These are phyloP conservation scores for Chaenocephalus aceratus DNA, from an alignment of 2,113 vertebrate species.

Conservation along the genomic window DNA sequence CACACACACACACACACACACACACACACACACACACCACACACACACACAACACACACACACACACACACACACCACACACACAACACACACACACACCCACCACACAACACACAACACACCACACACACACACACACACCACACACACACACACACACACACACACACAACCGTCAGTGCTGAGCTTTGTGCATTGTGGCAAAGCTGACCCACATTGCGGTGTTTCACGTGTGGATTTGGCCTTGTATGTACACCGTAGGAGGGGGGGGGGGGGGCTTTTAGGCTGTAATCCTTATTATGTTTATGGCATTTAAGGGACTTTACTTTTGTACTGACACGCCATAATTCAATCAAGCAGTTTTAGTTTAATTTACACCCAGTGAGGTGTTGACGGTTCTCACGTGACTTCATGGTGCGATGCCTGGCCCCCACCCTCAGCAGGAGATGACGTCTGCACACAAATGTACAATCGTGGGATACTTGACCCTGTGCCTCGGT, in stretches of 20 bases:
- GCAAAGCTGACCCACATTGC: conserved; percentile 70
- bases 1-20: conserved; percentile 21
- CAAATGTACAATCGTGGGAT: conserved; percentile 31
- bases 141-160: no score
- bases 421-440: conserved; percentile 21
- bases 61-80: no score
- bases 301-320: conserved; percentile 55
- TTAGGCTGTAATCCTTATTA: conserved; percentile 52
- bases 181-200: conserved; percentile 19
- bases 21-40: neutral
- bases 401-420: conserved; percentile 12
- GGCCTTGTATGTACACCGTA: conserved; percentile 17
- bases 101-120: no score
- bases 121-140: no score
- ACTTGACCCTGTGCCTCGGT: conserved; percentile 37
- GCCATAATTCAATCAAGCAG: conserved; percentile 20
- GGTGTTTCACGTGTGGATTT: conserved; percentile 48
- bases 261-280: neutral
- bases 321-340: conserved; percentile 26
- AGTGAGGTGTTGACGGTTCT: conserved; percentile 25
- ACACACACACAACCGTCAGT: neutral
- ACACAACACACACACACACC: conserved; percentile 9
- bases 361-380: conserved; percentile 53
- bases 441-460: conserved; percentile 20
- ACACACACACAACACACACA: neutral